Base-by-base conservation (phyloP, 2,888 invertebrate genomes). In the Cabera pusaria region DNA sequence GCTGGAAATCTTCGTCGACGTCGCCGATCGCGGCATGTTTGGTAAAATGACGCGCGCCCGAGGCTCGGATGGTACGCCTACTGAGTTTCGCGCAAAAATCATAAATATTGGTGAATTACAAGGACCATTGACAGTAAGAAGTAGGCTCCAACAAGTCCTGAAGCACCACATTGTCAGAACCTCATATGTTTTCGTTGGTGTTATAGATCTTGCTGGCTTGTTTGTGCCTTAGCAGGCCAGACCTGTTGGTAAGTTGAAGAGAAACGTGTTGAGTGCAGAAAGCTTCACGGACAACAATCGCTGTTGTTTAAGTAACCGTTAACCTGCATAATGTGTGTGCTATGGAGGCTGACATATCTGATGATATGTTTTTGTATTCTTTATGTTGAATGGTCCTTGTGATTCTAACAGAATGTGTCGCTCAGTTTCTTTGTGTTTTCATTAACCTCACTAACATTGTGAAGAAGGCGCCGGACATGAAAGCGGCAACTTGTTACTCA, bases 171-270 rank as follows among this genome's bases (percentile, higher is more conserved):
- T 81, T 78, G 74, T 74, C 75, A 76, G 73, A 77, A 70, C 62
- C 81, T 86, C 67, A 84, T 65, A 72, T 79, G 66, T 79, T 82
- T 86, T 85, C 74, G 80, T 90, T 91, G 87, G 85, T 90, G 91
- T 92, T 92, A 89, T 92, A 92, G 92, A 92, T 92, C 88, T 92
- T 92, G 91, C 91, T 92, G 92, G 92, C 92, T 92, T 92, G 92
- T 91, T 91, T 92, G 92, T 92, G 92, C 92, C 92, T 92, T 91
- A 90, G 89, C 87, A 92, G 92, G 92, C 92, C 92, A 92, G 92
- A 92, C 90, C 91, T 92, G 88, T 90, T 92, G 92, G 92, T 92
- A 92, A 92, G 92, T 92, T 70, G 77, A 85, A 82, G 78, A 82
- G 58, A 64, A 67, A 62, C 58, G 68, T 71, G 73, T 59, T 66